A percentile compares a stretch with the other conserved stretches of the same genome.
phyloP scores from a whole-genome alignment of 2,113 vertebrate species.

The Baryphthengus martii region DNA sequence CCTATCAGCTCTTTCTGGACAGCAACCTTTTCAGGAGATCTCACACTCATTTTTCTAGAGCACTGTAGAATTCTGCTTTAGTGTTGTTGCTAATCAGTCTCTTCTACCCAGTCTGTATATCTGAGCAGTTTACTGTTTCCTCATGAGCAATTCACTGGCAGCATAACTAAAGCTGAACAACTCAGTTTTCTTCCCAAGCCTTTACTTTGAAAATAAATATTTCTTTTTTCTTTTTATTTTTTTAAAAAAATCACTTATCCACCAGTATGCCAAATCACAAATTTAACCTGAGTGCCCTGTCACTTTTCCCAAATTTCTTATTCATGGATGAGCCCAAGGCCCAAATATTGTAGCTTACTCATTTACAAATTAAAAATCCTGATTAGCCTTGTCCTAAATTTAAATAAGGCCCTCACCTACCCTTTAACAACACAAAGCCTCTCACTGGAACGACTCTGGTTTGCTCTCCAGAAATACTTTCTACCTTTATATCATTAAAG shows the following conservation, averaged over 20 bases:
- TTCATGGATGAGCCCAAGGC: neutral
- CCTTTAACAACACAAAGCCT: neutral
- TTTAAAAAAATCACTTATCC: neutral
- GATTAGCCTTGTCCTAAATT: neutral
- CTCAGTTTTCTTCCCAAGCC: neutral
- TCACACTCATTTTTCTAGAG: neutral
- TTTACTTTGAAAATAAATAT: neutral
- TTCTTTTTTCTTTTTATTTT: too few relatives aligned
- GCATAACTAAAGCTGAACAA: neutral
- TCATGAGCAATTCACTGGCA: neutral
- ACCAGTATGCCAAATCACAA: neutral
- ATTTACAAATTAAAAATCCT: neutral
- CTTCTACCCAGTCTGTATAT: neutral
- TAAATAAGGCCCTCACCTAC: neutral
- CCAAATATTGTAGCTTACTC: neutral
- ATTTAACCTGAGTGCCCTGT: neutral
- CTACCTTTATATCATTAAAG: neutral
- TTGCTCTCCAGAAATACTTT: neutral
- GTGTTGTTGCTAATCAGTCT: neutral
- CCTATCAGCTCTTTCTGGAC: neutral
- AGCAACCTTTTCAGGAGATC: neutral
- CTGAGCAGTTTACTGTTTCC: neutral
- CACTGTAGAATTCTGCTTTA: neutral
- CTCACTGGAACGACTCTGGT: neutral
- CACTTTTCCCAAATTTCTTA: neutral